Conservation (phyloP, 35 echinoderm and acorn worm species). For the Anneissia japonica region DNA sequence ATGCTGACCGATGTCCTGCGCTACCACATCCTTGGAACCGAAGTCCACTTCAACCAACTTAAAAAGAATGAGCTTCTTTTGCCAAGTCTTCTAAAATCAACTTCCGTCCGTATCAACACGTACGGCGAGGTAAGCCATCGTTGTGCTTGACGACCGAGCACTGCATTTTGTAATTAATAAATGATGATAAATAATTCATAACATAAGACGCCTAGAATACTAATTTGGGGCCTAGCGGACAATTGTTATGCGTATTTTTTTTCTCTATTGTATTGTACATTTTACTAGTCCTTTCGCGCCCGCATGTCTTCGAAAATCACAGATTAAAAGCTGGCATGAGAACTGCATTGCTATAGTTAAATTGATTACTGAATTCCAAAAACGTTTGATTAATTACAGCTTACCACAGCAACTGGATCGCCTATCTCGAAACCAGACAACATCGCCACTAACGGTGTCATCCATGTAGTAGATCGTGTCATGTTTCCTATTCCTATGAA, state of each 20-base stretch:
- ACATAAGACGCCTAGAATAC: too few species aligned
- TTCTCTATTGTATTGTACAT: background rate
- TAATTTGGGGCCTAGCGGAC: too few species aligned
- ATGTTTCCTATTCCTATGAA: constrained; percentile 19
- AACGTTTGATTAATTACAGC: background rate
- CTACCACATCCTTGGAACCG: background rate
- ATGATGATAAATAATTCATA: too few species aligned
- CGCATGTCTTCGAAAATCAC: background rate
- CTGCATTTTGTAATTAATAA: too few species aligned
- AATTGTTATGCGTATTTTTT: background rate
- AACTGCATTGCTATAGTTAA: background rate
- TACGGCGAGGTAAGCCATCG: background rate
- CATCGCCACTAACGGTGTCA: constrained; percentile 18
- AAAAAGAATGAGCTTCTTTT: constrained; percentile 8
- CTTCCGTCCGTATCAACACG: background rate
- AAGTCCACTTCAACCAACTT: background rate
- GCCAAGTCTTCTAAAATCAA: background rate
- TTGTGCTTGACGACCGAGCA: too few species aligned
- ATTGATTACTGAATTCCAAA: background rate
- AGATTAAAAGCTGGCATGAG: background rate
- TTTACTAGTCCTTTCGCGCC: background rate
- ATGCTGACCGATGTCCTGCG: background rate
- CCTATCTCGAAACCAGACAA: background rate
- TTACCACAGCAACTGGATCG: background rate
- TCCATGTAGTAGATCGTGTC: constrained; percentile 23